Base-by-base conservation (phyloP, 2,797 vertebrate species). In the Amphiprion clarkii region DNA sequence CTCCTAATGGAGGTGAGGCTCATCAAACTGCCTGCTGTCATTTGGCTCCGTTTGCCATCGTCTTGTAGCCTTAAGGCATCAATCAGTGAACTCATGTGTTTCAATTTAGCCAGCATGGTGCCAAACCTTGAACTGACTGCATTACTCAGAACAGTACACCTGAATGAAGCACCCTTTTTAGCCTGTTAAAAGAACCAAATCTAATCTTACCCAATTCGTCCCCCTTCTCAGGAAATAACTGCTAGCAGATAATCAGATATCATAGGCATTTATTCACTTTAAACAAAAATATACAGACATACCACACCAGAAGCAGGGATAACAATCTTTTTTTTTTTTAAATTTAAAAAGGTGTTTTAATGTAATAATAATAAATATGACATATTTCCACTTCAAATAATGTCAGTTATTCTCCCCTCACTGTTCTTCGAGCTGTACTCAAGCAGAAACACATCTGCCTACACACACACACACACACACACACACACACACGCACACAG, bases 321-420 rank as follows among this genome's bases (percentile, higher is more conserved):
- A 23, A 57, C 1, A 11, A 12, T 58, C 2, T 61, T 29, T 8
- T 17, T 13, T 61, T 29, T 8, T 17, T 13, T 42, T 21, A 9
- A 7, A 48, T 9, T 1, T 17, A 62, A 73, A n/a, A 55, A 19
- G 59, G 36, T 51, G 40, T 27, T 68, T 48, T 55, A 67, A 59
- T 33, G 33, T 1, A 33, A 33, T 33, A 61, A 29, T 40, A 71
- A 52, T 67, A 73, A 63, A 74, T 31, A 49, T 54, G 61, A 67
- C 27, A 39, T 52, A 61, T 67, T 79, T 82, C 51, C 49, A 48
- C 66, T 67, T 83, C 13, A 69, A 76, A 76, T 67, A 10, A 74
- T 78, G 79, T 68, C 16, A 36, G 16, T 59, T 60, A 66, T 72
- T 57, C 33, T 48, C 17, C 17, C 5, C 19, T 75, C 68, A 60